These are phyloP conservation scores for Eilema sororculum DNA, from an alignment of 2,888 invertebrate species.

Conservation along the genomic window DNA sequence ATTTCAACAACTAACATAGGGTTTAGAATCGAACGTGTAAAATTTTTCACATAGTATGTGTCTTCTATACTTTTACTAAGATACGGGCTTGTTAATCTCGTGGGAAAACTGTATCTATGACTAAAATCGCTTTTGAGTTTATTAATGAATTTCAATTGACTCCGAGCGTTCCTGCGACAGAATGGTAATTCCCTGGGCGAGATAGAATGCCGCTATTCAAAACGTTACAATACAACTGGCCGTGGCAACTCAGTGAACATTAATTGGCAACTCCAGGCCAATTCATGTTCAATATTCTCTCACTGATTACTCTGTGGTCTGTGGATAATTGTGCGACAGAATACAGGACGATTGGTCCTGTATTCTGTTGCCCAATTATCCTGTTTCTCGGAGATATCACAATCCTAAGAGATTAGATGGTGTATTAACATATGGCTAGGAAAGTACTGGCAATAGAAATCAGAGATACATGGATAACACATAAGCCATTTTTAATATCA, in stretches of 20 bases:
- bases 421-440: too few relatives aligned
- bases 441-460: too few relatives aligned
- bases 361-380: too few relatives aligned
- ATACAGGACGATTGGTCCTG: too few relatives aligned
- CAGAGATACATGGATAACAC: too few relatives aligned
- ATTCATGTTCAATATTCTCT: not conserved
- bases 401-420: too few relatives aligned
- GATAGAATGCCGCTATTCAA: not conserved
- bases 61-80: not conserved
- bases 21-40: too few relatives aligned
- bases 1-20: too few relatives aligned
- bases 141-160: not conserved
- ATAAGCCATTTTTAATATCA: too few relatives aligned
- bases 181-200: not conserved
- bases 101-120: not conserved
- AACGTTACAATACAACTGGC: not conserved
- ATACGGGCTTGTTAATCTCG: not conserved
- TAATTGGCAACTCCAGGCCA: not conserved
- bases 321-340: too few relatives aligned
- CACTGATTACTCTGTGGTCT: not conserved
- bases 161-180: not conserved
- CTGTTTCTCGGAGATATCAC: too few relatives aligned
- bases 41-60: too few relatives aligned
- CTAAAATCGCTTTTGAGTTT: not conserved
- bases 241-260: not conserved